Percentiles rank a stretch among this genome's conserved stretches.
These are phyloP conservation scores for Dasyurus viverrinus DNA, from an alignment of 2,113 vertebrate species.

Conservation along the genomic window DNA sequence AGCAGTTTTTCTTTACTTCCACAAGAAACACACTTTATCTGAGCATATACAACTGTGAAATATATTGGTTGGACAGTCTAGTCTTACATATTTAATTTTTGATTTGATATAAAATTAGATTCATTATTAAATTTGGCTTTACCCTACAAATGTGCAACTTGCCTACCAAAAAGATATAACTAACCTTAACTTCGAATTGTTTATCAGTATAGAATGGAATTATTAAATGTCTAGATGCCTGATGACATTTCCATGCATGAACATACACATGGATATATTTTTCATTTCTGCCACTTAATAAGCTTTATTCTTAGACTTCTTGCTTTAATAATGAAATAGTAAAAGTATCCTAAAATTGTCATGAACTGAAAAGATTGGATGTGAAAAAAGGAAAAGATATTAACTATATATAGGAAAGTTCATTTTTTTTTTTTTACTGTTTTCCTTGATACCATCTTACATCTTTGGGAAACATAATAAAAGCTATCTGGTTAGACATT, in stretches of 20 bases:
- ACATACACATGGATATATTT: background rate
- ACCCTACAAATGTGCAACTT: background rate
- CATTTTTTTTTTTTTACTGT: constrained; percentile 7
- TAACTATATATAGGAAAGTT: background rate
- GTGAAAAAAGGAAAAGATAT: background rate
- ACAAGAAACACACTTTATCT: background rate
- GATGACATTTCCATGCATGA: background rate
- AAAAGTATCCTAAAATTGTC: background rate
- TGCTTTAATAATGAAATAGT: background rate
- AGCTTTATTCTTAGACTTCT: background rate
- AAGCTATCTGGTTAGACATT: background rate
- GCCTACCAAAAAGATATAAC: background rate
- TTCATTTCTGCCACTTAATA: background rate
- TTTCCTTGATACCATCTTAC: constrained; percentile 30
- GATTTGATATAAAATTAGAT: constrained; percentile 17
- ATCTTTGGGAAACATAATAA: background rate
- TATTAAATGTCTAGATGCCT: constrained; percentile 24
- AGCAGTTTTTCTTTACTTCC: constrained; percentile 15
- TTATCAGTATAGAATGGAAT: constrained; percentile 4
- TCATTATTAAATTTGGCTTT: background rate
- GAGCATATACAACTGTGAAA: background rate
- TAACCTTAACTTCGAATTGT: constrained; percentile 19
- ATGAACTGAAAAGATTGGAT: background rate
- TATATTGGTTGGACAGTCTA: background rate
- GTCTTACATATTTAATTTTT: constrained; percentile 39